phyloP scores from a whole-genome alignment of 2,113 vertebrate genomes.

The Collichthys lucidus region DNA sequence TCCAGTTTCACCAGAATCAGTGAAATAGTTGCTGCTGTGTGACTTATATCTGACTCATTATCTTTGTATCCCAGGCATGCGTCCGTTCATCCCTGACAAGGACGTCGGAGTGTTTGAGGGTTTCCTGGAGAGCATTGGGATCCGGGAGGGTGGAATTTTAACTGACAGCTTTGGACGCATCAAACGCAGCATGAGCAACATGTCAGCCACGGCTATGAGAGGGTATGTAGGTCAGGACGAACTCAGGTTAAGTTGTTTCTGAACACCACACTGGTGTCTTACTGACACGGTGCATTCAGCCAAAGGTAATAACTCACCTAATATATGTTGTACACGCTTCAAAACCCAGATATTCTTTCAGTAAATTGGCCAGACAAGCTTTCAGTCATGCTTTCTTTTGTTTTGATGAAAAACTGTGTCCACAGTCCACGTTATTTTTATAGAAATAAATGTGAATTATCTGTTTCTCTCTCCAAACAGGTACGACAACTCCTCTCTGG shows the following conservation, averaged over 20 bases:
- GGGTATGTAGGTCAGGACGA: slow-evolving; percentile 70
- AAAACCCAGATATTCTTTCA: no score
- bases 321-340: no score
- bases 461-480: slow-evolving; percentile 38
- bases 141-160: slow-evolving; percentile 95
- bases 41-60: not conserved
- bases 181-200: slow-evolving; percentile 97
- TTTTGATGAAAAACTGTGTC: not conserved
- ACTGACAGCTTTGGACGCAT: slow-evolving; percentile 98
- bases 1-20: no score
- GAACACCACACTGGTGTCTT: not conserved
- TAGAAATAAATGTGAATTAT: no score
- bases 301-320: no score
- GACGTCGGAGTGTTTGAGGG: slow-evolving; percentile 93
- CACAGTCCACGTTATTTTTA: no score
- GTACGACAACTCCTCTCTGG: slow-evolving; percentile 88
- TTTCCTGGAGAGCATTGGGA: slow-evolving; percentile 95
- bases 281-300: not conserved
- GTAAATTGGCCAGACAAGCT: no score
- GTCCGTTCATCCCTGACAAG: slow-evolving; percentile 94
- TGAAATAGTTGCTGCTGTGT: no score
- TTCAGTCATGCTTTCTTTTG: not conserved
- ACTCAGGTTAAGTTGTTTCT: not conserved
- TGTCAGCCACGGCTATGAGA: slow-evolving; percentile 89
- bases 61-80: slow-evolving; percentile 86